Conservation (phyloP, 2,888 invertebrate genomes). For the Chaetoderma sp. region DNA sequence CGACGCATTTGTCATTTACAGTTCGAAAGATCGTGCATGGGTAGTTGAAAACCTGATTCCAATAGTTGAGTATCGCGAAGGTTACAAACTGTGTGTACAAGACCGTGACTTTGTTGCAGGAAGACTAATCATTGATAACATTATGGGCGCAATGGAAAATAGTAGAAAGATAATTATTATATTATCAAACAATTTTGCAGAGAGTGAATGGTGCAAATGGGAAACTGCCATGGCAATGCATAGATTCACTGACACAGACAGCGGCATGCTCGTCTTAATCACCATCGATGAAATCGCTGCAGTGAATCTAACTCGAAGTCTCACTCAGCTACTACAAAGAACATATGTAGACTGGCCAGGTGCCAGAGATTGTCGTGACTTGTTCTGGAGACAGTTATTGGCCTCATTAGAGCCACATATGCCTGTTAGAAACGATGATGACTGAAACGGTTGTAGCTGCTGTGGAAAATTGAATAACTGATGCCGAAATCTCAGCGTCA, state of each 20-base stretch:
- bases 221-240: slow-evolving; percentile 81
- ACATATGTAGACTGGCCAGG: slow-evolving; percentile 78
- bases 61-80: neutral
- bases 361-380: slow-evolving; percentile 37
- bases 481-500: no score
- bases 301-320: slow-evolving; percentile 74
- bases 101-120: slow-evolving; percentile 82
- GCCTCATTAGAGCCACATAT: no score
- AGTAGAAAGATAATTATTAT: slow-evolving; percentile 77
- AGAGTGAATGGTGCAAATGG: slow-evolving; percentile 81
- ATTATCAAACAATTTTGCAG: slow-evolving; percentile 76
- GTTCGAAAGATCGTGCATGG: neutral
- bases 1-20: neutral
- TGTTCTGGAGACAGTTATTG: no score
- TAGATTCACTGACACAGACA: slow-evolving; percentile 59
- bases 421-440: no score
- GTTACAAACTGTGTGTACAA: slow-evolving; percentile 65
- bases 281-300: slow-evolving; percentile 78
- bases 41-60: neutral
- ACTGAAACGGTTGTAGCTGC: no score
- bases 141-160: slow-evolving; percentile 78
- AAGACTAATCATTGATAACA: slow-evolving; percentile 78
- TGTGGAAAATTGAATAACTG: no score
- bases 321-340: slow-evolving; percentile 78
- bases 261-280: slow-evolving; percentile 77